phyloP scores from a whole-genome alignment of 2,797 vertebrate species.

The Geotrypetes seraphini region DNA sequence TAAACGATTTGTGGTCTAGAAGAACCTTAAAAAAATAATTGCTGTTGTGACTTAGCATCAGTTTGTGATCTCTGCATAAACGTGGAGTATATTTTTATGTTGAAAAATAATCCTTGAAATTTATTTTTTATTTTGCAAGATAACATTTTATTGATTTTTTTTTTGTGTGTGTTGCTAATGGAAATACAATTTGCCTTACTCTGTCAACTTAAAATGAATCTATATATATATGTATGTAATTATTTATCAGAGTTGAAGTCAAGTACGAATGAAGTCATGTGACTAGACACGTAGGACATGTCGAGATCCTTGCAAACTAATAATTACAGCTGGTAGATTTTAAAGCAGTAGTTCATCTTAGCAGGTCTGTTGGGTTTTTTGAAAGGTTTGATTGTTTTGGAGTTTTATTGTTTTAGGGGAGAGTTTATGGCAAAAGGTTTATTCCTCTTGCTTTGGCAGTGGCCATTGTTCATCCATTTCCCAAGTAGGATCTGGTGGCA shows the following conservation, averaged over 20 bases:
- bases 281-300: no score
- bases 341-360: no score
- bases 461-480: no score
- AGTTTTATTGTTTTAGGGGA: no score
- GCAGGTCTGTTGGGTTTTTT: no score
- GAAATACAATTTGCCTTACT: conserved; percentile 15
- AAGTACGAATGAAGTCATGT: conserved; percentile 12
- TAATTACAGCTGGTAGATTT: no score
- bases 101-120: conserved; percentile 23
- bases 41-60: conserved; percentile 48
- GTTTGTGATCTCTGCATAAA: conserved; percentile 38
- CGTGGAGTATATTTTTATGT: conserved; percentile 20
- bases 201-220: conserved; percentile 4
- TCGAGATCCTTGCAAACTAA: no score
- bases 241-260: conserved; percentile 10
- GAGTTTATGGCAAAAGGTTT: no score
- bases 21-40: conserved; percentile 35
- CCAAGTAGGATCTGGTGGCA: no score
- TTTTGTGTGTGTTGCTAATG: conserved; percentile 16
- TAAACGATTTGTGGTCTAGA: conserved; percentile 58
- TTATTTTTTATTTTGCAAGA: conserved; percentile 27
- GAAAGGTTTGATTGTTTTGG: no score
- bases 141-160: conserved; percentile 15
- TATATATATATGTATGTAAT: conserved; percentile 7
- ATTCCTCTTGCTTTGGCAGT: no score